Conservation (phyloP, 2,888 invertebrate genomes). For the Drosophila demipolita region DNA sequence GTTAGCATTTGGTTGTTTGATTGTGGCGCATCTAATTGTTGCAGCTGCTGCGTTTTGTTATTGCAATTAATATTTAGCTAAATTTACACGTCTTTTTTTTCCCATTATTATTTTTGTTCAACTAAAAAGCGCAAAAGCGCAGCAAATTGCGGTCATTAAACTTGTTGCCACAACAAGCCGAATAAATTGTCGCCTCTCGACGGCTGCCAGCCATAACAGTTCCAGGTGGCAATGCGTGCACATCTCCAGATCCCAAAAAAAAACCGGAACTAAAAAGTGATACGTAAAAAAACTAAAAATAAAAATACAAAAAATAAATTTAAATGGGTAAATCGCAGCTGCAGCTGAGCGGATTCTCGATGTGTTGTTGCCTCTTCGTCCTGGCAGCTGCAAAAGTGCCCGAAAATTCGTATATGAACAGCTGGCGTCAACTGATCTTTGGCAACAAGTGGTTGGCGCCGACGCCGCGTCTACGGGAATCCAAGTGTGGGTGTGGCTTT, state of each 20-base stretch:
- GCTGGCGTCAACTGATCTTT: conserved; percentile 83
- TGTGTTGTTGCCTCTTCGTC: conserved; percentile 37
- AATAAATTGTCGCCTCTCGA: conserved; percentile 73
- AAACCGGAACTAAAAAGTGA: not conserved
- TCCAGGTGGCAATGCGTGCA: conserved; percentile 45
- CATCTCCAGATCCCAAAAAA: conserved; percentile 26
- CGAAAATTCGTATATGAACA: conserved; percentile 46
- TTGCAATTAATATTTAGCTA: conserved; percentile 71
- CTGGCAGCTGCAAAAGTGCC: conserved; percentile 56
- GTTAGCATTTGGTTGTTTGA: conserved; percentile 33
- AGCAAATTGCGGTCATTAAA: conserved; percentile 82
- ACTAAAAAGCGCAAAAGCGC: conserved; percentile 67
- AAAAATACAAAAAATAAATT: not conserved
- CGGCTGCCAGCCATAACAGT: conserved; percentile 64
- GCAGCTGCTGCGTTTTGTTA: conserved; percentile 65
- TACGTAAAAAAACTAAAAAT: not conserved
- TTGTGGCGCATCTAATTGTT: conserved; percentile 81
- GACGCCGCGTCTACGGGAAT: conserved; percentile 66
- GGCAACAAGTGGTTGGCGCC: conserved; percentile 77
- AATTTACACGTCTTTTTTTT: conserved; percentile 40
- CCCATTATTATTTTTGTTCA: conserved; percentile 27
- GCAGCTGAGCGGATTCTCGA: conserved; percentile 19
- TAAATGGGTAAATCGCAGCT: conserved; percentile 20
- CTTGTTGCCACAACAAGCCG: conserved; percentile 58
- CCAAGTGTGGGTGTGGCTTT: conserved; percentile 74